These are phyloP conservation scores for Petrocephalus zakoni DNA, from an alignment of 2,113 vertebrate genomes.

Conservation along the genomic window DNA sequence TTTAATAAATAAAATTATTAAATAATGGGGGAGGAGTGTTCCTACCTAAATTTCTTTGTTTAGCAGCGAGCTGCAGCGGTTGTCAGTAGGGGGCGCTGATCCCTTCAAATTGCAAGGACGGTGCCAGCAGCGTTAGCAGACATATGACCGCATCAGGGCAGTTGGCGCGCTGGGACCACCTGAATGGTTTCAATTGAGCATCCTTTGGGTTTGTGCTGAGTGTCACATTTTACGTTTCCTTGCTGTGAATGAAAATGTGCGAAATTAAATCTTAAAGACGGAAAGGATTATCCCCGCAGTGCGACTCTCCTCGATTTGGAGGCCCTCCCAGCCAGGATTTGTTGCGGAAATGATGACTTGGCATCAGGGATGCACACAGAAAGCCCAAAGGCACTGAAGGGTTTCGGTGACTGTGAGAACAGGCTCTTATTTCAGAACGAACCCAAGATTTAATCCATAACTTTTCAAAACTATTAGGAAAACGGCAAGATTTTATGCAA, in stretches of 20 bases:
- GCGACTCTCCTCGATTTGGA: not conserved
- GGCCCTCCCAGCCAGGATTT: not conserved
- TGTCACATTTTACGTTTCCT: not conserved
- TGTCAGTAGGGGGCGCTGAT: not conserved
- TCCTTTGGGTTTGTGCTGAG: not conserved
- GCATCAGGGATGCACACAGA: not conserved
- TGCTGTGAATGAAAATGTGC: not conserved
- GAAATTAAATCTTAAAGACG: not conserved
- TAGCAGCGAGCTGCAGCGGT: not conserved
- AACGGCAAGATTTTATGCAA: not conserved
- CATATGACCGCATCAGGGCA: not conserved
- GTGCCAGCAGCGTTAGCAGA: not conserved
- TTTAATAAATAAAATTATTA: not conserved
- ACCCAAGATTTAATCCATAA: not conserved
- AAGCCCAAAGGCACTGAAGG: constrained; percentile 11
- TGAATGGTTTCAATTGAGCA: not conserved
- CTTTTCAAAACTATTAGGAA: not conserved
- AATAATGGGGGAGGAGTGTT: not conserved
- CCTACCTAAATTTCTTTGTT: not conserved
- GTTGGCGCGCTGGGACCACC: not conserved
- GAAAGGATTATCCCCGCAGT: not conserved
- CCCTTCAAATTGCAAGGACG: not conserved
- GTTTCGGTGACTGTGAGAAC: not conserved
- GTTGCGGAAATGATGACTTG: not conserved
- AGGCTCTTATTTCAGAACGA: constrained; percentile 15